These are phyloP conservation scores for Zonotrichia albicollis DNA, from an alignment of 2,797 vertebrate genomes.

Conservation along the genomic window DNA sequence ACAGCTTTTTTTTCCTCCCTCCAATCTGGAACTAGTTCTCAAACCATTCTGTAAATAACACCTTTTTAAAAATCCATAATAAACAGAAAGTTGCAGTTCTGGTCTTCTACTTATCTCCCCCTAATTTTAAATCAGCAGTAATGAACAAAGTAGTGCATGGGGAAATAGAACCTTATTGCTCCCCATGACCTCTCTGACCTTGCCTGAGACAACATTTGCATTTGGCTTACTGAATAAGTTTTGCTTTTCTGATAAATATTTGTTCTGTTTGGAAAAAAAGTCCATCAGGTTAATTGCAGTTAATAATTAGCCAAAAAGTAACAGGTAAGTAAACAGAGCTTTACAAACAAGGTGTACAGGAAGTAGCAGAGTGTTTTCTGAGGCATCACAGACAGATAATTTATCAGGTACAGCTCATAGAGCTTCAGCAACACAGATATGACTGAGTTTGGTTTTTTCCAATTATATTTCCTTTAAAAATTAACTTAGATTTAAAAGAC, in stretches of 20 bases:
- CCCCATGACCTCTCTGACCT: background rate
- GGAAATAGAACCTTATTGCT: background rate
- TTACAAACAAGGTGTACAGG: background rate
- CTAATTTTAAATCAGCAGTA: background rate
- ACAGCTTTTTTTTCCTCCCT: background rate
- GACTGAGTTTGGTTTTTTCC: background rate
- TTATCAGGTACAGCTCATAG: background rate
- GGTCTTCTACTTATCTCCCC: background rate
- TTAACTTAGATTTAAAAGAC: background rate
- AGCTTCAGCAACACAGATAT: background rate
- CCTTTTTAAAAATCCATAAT: background rate
- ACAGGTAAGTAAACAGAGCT: constrained; percentile 31
- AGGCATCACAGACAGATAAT: background rate
- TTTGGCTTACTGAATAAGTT: constrained; percentile 34
- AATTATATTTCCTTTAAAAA: constrained; percentile 28
- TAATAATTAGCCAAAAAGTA: constrained; percentile 55
- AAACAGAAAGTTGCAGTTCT: background rate
- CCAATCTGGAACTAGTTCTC: background rate
- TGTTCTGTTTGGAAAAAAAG: background rate
- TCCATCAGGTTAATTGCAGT: constrained; percentile 18
- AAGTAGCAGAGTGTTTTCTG: background rate
- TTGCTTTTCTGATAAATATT: constrained; percentile 64
- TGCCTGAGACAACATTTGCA: constrained; percentile 49
- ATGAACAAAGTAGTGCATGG: background rate
- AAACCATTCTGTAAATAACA: background rate